Base-by-base conservation (phyloP, 2,888 invertebrate genomes). In the Andrena camellia region DNA sequence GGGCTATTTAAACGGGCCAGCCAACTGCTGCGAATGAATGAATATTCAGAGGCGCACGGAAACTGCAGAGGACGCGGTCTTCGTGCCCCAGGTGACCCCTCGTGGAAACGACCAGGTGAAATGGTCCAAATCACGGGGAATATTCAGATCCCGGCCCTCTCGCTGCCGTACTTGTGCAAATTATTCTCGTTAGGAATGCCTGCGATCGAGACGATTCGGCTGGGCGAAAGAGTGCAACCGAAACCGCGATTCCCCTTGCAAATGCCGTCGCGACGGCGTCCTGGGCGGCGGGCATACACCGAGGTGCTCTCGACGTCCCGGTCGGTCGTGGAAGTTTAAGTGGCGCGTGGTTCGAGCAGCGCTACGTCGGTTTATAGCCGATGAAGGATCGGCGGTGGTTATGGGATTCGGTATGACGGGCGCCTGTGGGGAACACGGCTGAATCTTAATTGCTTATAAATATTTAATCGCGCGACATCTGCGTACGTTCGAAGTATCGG, bases 71-170 rank as follows among this genome's bases (percentile, higher is more conserved):
- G 74, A 70, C 67, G 78, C 57, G 86, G 73, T 84, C 78, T 76
- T 75, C 71, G 77, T 84, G 83, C 83, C 86, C 82, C 89, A 81
- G 79, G 84, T 90, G 90, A 90, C 89, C 90, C 87, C 86, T 90
- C 88, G 84, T 85, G 84, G 87, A 88, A 91, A 89, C 90, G 89
- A 87, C 78, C 88, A 88, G 86, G 87, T 89, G 88, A 88, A 91
- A 90, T 91, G 90, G 90, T 90, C 88, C 90, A 90, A 90, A 91
- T 91, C 88, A 89, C 87, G 75, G 86, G 75, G 89, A 91, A 90
- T 91, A 90, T 91, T 90, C 90, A 89, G 83, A 78, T 75, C 62
- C 63, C 26, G n/a, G 20, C 48, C 69, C 76, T n/a, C 54, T 75
- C 69, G 60, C 31, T 26, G 62, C 33, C 68, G 71, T 54, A 74